These are phyloP conservation scores for Rhizomys pruinosus DNA, from an alignment of 2,113 vertebrate genomes.

Conservation along the genomic window DNA sequence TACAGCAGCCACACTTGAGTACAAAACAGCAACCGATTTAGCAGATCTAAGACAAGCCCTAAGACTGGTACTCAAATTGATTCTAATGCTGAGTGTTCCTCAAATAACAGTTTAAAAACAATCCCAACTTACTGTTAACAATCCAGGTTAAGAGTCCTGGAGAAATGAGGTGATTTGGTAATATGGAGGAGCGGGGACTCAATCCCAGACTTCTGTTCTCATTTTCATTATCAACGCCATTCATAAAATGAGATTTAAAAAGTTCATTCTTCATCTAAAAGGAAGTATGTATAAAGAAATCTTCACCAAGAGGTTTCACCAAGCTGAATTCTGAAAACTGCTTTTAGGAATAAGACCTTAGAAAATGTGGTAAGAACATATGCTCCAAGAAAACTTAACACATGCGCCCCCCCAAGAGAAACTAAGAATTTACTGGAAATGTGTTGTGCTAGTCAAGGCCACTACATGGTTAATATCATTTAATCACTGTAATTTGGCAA, in stretches of 20 bases:
- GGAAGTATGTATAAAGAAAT: constrained; percentile 5
- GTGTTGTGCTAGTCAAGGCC: not conserved
- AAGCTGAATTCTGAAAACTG: constrained; percentile 52
- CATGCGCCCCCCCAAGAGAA: not conserved
- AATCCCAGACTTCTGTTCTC: constrained; percentile 32
- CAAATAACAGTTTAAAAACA: not conserved
- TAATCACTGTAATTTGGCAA: not conserved
- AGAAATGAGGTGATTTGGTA: not conserved
- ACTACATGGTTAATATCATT: not conserved
- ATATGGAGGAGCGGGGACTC: not conserved
- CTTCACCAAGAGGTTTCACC: constrained; percentile 35
- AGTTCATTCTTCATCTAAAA: constrained; percentile 44
- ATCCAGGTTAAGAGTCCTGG: too few species aligned
- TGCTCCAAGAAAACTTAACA: constrained; percentile 13
- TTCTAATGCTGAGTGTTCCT: constrained; percentile 17
- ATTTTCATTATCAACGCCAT: constrained; percentile 35
- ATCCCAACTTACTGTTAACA: too few species aligned
- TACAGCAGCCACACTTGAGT: constrained; percentile 12
- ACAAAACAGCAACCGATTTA: too few species aligned
- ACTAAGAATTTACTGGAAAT: constrained; percentile 43
- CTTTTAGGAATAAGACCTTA: constrained; percentile 5
- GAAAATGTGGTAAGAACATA: not conserved
- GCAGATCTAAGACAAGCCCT: too few species aligned
- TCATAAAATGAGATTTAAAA: constrained; percentile 52
- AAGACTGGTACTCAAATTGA: not conserved